A percentile compares a stretch with the other conserved stretches of the same genome.
These are phyloP conservation scores for Stegodyphus dumicola DNA, from an alignment of 1,140 invertebrate species.

Conservation along the genomic window DNA sequence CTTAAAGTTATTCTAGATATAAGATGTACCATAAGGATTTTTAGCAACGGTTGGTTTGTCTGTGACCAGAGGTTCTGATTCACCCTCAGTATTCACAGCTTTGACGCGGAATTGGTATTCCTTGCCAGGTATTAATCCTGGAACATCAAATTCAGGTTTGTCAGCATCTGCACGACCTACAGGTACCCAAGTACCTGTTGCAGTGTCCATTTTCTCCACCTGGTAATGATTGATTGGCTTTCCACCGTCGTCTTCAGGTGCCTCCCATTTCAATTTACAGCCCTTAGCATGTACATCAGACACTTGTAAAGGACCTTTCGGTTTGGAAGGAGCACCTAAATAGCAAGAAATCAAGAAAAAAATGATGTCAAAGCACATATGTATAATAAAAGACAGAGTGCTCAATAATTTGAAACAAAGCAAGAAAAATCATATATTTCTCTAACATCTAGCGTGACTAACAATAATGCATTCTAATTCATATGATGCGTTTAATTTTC, in stretches of 20 bases:
- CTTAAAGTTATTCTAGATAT: too few relatives aligned
- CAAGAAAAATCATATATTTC: too few relatives aligned
- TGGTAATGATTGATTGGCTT: slow-evolving; percentile 94
- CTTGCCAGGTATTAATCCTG: slow-evolving; percentile 91
- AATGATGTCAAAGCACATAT: too few relatives aligned
- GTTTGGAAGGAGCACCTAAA: slow-evolving; percentile 72
- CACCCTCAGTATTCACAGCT: slow-evolving; percentile 96
- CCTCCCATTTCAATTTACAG: slow-evolving; percentile 93
- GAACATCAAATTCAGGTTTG: slow-evolving; percentile 87
- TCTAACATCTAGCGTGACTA: too few relatives aligned
- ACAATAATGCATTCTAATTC: too few relatives aligned
- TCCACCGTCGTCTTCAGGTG: slow-evolving; percentile 97
- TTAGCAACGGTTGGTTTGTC: slow-evolving; percentile 70
- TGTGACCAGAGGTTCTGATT: slow-evolving; percentile 78
- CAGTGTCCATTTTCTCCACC: slow-evolving; percentile 96
- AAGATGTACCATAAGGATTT: slow-evolving; percentile 72
- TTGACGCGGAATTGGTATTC: slow-evolving; percentile 97
- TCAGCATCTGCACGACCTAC: slow-evolving; percentile 81
- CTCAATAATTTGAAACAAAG: too few relatives aligned
- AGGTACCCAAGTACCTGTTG: slow-evolving; percentile 93
- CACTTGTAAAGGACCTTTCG: slow-evolving; percentile 83
- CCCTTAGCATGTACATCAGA: slow-evolving; percentile 91
- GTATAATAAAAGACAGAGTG: too few relatives aligned
- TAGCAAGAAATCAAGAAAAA: too few relatives aligned
- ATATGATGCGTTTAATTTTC: too few relatives aligned